A percentile compares a stretch with the other conserved stretches of the same genome.
Conservation (phyloP, 2,888 invertebrate genomes). For the Drepanosiphum platanoidis region DNA sequence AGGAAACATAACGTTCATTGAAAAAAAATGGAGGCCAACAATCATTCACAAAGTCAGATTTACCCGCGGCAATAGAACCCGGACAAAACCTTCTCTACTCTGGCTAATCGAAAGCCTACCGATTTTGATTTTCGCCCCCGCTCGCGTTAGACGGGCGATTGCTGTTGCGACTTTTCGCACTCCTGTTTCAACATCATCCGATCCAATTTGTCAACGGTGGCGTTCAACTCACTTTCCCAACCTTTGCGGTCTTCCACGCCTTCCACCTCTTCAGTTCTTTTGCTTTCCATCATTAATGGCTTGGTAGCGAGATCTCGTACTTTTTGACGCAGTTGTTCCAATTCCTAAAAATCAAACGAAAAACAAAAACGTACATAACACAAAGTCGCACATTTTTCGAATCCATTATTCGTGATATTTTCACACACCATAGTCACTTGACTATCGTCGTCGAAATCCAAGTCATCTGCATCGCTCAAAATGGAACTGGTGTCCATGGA, state of each 20-base stretch:
- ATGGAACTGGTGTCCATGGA: conserved; percentile 70
- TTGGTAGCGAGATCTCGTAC: conserved; percentile 79
- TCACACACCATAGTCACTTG: conserved; percentile 47
- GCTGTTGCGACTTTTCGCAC: conserved; percentile 70
- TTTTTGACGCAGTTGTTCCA: conserved; percentile 76
- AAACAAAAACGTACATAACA: too few species aligned
- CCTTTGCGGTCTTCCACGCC: conserved; percentile 79
- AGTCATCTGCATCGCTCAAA: conserved; percentile 69
- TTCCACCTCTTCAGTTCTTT: conserved; percentile 74
- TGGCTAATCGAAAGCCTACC: conserved; percentile 1
- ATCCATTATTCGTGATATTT: too few species aligned
- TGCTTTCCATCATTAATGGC: conserved; percentile 72
- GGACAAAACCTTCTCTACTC: not conserved
- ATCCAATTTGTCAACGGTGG: conserved; percentile 81
- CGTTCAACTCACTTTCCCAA: conserved; percentile 81
- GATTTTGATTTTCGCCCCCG: conserved; percentile 35
- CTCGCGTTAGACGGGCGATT: conserved; percentile 50
- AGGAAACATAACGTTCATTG: conserved; percentile 22
- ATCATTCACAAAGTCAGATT: not conserved
- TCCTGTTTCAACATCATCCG: conserved; percentile 77
- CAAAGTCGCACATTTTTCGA: too few species aligned
- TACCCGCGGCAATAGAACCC: not conserved
- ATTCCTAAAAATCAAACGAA: too few species aligned
- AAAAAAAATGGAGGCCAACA: conserved; percentile 1
- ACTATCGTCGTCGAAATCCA: conserved; percentile 55